Base-by-base conservation (phyloP, 2,113 vertebrate species). In the Salvelinus fontinalis region DNA sequence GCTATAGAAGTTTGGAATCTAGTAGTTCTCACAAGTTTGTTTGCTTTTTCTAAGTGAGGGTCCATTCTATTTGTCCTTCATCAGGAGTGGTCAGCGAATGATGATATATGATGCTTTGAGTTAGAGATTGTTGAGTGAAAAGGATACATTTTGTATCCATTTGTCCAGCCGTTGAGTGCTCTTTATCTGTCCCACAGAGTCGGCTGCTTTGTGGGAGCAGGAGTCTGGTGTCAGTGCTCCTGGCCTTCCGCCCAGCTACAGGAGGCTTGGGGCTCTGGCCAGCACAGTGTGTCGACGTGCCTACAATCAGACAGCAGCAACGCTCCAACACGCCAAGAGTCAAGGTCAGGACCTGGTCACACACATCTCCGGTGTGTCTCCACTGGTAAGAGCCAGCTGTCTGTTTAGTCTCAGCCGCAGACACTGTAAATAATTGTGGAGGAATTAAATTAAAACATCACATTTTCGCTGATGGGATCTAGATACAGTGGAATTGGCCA, bases 281-380 rank as follows among this genome's bases (percentile, higher is more conserved):
- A 85, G 69, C 79, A 89, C 84, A 0, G 18, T 89, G 54, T 94
- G 89, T 51, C 86, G 66, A 11, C 90, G 83, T 0, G 88, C 90
- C 66, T 85, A 92, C 93, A 1, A 78, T 81, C 27, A 79, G 79
- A 39, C 87, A 66, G 7, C 39, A 11, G 39, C 39, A 44, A 44
- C 8, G 2, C 84, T 95, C n/a, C 91, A 91, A 77, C 87, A 57
- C 0, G 80, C 85, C 73, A 90, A 77, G 75, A 75, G 73, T 81
- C 92, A 85, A 80, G 93, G 94, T 67, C 89, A 92, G n/a, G 80
- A 89, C 69, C 74, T 94, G 83, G 90, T 84, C 64, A 82, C 81
- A 75, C 92, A 89, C 91, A 86, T 93, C 71, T 90, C 91, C 1
- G 85, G 91, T 0, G 71, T 90, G 77, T 80, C 77, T 0, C 80